These are phyloP conservation scores for Paedocypris sp. DNA, from an alignment of 2,113 vertebrate genomes.

Conservation along the genomic window DNA sequence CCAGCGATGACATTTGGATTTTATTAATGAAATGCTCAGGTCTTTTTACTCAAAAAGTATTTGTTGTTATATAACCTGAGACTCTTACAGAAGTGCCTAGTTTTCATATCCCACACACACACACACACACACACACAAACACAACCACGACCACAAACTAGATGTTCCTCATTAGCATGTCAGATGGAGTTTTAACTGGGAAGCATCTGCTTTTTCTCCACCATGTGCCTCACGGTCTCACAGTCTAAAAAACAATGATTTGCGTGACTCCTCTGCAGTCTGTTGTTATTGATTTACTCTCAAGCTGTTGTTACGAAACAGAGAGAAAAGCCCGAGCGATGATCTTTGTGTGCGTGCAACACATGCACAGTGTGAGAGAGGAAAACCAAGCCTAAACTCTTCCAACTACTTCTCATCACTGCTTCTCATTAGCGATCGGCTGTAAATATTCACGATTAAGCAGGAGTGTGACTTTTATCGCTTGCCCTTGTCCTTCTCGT, in stretches of 20 bases:
- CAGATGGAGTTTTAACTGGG: neutral
- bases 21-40: no score
- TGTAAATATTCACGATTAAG: conserved; percentile 13
- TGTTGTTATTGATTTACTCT: conserved; percentile 26
- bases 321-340: neutral
- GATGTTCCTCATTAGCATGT: neutral
- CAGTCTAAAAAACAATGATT: conserved; percentile 13
- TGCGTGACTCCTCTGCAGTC: conserved; percentile 7
- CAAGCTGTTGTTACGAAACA: neutral
- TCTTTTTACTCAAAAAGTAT: no score
- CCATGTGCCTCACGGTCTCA: neutral
- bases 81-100: no score
- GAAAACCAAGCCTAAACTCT: neutral
- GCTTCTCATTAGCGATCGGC: neutral
- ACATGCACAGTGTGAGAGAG: no score
- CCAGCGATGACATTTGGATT: no score
- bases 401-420: neutral
- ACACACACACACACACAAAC: no score
- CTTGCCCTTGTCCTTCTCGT: conserved; percentile 1
- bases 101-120: no score
- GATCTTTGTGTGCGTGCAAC: no score
- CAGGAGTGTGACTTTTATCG: conserved; percentile 13
- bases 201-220: neutral
- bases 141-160: neutral
- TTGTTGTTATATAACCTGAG: no score